Percentiles rank a stretch among this genome's conserved stretches.
Evolutionary conservation across 2,113 vertebrate species (phyloP).

Genomic region (Pedionomus torquatus): DNA sequence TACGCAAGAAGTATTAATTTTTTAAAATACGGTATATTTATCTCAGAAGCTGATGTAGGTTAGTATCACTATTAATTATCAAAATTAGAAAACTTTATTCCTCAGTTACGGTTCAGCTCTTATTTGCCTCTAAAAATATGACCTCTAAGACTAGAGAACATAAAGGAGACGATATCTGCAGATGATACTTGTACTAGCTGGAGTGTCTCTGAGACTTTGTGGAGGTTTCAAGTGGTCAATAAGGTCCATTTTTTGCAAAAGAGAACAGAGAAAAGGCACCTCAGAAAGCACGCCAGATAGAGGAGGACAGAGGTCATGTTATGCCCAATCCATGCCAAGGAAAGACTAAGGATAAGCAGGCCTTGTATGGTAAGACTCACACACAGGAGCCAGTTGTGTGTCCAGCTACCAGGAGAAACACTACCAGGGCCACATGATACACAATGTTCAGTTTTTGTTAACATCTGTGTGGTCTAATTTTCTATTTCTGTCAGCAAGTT

Average conservation of each 20-base stretch:
- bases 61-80: neutral
- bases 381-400: neutral
- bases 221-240: neutral
- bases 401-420: neutral
- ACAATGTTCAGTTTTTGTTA: neutral
- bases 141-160: neutral
- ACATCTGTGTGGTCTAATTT: constrained; percentile 78
- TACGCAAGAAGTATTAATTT: neutral
- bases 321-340: neutral
- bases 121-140: neutral
- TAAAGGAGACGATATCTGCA: too few species aligned
- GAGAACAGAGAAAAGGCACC: neutral
- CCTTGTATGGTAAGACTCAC: neutral
- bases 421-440: neutral
- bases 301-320: neutral
- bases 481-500: constrained; percentile 74
- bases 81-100: neutral
- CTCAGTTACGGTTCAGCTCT: neutral
- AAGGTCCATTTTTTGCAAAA: neutral
- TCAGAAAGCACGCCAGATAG: neutral
- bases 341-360: neutral
- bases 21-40: neutral
- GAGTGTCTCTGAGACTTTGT: neutral
- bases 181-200: neutral
- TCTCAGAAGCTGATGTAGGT: neutral